Conservation (phyloP, 2,113 vertebrate genomes). For the Orthonyx spaldingii region DNA sequence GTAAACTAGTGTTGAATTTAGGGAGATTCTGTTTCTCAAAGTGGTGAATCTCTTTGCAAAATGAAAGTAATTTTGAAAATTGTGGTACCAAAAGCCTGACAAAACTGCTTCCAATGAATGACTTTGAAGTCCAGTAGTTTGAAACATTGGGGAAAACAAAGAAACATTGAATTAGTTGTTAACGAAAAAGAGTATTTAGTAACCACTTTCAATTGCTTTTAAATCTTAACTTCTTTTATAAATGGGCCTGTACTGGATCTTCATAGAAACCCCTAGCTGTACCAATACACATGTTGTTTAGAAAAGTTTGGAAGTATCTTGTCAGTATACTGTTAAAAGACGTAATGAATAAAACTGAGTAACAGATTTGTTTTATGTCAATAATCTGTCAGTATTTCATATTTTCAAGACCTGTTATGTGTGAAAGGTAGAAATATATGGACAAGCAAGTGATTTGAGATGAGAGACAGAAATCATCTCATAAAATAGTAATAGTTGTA, state of each 20-base stretch:
- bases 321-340: neutral
- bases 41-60: constrained; percentile 27
- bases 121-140: neutral
- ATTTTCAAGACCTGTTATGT: neutral
- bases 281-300: neutral
- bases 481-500: neutral
- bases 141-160: neutral
- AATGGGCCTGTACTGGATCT: neutral
- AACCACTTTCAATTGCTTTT: neutral
- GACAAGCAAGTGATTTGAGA: neutral
- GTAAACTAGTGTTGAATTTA: constrained; percentile 60
- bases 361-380: neutral
- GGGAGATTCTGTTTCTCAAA: constrained; percentile 38
- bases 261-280: neutral
- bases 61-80: constrained; percentile 40
- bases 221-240: neutral
- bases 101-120: neutral
- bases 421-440: neutral
- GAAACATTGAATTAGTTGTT: neutral
- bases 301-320: neutral
- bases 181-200: neutral
- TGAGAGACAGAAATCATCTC: neutral
- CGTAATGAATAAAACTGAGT: neutral
- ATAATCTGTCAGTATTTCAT: neutral
- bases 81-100: neutral